A percentile compares a stretch with the other conserved stretches of the same genome.
phyloP scores from a whole-genome alignment of 1,140 invertebrate species.

The Reticulitermes speratus region DNA sequence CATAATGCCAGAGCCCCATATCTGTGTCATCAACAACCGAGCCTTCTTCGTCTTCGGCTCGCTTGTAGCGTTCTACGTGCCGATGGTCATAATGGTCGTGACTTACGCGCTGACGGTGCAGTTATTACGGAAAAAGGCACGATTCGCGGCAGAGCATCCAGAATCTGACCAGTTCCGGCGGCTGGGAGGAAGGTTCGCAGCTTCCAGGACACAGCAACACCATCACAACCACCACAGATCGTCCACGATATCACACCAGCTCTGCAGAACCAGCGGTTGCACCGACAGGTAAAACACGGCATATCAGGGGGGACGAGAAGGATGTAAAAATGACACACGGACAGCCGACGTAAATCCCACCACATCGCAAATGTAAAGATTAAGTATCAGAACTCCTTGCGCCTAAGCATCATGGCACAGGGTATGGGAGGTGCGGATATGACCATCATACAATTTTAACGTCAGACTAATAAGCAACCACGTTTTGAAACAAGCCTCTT shows the following conservation, averaged over 20 bases:
- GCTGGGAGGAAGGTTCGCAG: conserved; percentile 62
- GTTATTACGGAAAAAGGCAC: conserved; percentile 58
- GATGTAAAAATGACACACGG: no score
- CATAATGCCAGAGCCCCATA: conserved; percentile 70
- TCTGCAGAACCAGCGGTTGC: conserved; percentile 19
- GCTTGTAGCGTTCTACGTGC: conserved; percentile 88
- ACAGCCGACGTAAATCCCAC: no score
- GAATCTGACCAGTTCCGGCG: conserved; percentile 56
- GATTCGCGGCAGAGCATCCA: conserved; percentile 61
- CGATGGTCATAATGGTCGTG: conserved; percentile 88
- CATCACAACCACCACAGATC: conserved; percentile 44
- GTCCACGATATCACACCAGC: conserved; percentile 31
- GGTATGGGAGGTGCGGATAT: no score
- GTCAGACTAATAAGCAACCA: no score
- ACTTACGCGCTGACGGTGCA: conserved; percentile 88
- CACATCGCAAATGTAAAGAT: no score
- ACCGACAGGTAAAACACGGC: conserved; percentile 23
- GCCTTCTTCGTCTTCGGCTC: conserved; percentile 87
- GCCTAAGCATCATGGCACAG: no score
- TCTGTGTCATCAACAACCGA: conserved; percentile 83
- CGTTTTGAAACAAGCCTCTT: no score
- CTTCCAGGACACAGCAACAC: conserved; percentile 46
- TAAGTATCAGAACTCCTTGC: no score
- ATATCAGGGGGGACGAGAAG: background rate
- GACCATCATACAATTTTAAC: no score